phyloP scores from a whole-genome alignment of 2,888 invertebrate genomes.

The Baronia brevicornis region DNA sequence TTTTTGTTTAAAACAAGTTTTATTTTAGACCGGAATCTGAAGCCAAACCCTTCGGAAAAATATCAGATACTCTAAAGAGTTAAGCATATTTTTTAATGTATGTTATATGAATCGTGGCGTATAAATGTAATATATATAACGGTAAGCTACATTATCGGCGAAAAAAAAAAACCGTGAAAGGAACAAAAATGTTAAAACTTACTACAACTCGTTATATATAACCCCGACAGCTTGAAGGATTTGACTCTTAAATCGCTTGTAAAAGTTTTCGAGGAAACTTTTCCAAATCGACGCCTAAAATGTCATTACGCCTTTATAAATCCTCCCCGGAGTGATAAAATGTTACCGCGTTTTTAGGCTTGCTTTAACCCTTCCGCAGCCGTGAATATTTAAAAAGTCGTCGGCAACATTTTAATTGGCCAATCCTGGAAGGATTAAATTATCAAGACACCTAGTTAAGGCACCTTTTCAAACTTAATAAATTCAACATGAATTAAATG shows the following conservation, averaged over 20 bases:
- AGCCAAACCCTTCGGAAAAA: too few relatives aligned
- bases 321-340: slow-evolving; percentile 59
- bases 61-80: too few relatives aligned
- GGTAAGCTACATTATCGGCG: too few relatives aligned
- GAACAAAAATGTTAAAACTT: too few relatives aligned
- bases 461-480: slow-evolving; percentile 64
- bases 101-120: too few relatives aligned
- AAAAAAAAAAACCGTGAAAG: too few relatives aligned
- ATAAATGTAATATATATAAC: too few relatives aligned
- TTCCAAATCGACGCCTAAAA: slow-evolving; percentile 69
- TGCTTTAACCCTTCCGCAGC: slow-evolving; percentile 56
- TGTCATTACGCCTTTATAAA: slow-evolving; percentile 67
- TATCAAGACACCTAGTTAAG: slow-evolving; percentile 75
- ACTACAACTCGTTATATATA: too few relatives aligned
- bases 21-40: too few relatives aligned
- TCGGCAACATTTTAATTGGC: slow-evolving; percentile 72
- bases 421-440: slow-evolving; percentile 72
- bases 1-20: too few relatives aligned
- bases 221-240: slow-evolving; percentile 45
- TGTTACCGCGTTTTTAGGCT: slow-evolving; percentile 61
- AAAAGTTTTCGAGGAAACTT: slow-evolving; percentile 51
- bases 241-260: slow-evolving; percentile 24
- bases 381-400: slow-evolving; percentile 74
- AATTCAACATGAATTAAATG: slow-evolving; percentile 69
- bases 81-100: too few relatives aligned